A percentile compares a stretch with the other conserved stretches of the same genome.
Evolutionary conservation across 2,113 vertebrate species (phyloP).

Genomic region (Gallinago undulata): DNA sequence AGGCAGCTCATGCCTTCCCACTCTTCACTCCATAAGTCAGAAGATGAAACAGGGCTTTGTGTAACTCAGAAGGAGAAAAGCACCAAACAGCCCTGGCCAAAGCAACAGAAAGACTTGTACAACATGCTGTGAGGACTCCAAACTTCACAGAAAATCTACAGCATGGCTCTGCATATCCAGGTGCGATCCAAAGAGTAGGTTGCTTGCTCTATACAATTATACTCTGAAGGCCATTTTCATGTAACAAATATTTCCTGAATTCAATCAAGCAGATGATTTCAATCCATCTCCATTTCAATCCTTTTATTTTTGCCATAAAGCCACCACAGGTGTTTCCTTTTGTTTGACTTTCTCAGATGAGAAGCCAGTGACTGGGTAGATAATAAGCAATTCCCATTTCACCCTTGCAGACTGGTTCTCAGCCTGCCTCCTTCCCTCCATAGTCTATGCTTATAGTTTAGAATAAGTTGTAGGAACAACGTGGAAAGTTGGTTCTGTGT

Average conservation of each 20-base stretch:
- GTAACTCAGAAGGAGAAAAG: not conserved
- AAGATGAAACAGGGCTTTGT: not conserved
- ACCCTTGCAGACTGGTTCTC: not conserved
- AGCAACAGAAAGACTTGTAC: not conserved
- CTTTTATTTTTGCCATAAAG: not conserved
- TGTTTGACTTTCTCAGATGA: not conserved
- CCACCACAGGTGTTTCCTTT: not conserved
- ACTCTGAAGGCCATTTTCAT: not conserved
- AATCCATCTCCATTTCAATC: not conserved
- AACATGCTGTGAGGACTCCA: not conserved
- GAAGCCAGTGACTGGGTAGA: not conserved
- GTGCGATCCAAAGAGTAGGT: not conserved
- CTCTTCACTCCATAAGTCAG: not conserved
- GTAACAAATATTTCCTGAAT: not conserved
- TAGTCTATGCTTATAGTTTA: not conserved
- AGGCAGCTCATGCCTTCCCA: not conserved
- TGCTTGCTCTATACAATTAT: not conserved
- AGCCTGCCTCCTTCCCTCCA: not conserved
- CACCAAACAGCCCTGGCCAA: not conserved
- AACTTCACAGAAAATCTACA: not conserved
- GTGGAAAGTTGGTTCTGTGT: not conserved
- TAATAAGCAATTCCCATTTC: not conserved
- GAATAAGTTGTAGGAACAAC: not conserved
- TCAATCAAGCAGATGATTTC: not conserved
- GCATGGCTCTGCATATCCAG: not conserved